phyloP scores from a whole-genome alignment of 2,888 invertebrate species.

The Brachyopa scutellaris region DNA sequence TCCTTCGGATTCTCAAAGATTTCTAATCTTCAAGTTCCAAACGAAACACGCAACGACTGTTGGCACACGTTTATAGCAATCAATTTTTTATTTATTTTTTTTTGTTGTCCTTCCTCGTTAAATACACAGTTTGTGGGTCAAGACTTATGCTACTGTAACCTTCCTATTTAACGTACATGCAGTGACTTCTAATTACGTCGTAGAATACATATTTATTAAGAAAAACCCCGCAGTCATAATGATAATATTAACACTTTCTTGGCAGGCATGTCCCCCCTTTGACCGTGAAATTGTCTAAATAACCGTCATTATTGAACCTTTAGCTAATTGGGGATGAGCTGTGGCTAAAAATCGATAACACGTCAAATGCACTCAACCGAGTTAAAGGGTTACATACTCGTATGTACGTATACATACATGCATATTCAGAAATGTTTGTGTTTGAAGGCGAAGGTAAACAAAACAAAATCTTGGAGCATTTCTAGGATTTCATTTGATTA shows the following conservation, averaged over 20 bases:
- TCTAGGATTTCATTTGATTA: conserved; percentile 36
- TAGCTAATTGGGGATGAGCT: conserved; percentile 19
- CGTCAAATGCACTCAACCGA: conserved; percentile 27
- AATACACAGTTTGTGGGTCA: not conserved
- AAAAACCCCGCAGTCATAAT: conserved; percentile 25
- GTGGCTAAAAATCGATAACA: conserved; percentile 33
- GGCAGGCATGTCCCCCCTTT: not conserved
- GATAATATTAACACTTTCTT: conserved; percentile 44
- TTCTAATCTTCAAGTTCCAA: not conserved
- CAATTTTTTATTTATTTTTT: not conserved
- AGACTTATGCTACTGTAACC: not conserved
- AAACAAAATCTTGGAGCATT: conserved; percentile 20
- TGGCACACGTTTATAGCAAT: conserved; percentile 1
- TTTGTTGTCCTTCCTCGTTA: not conserved
- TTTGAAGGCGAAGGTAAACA: conserved; percentile 21
- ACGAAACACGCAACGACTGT: conserved; percentile 13
- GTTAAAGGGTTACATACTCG: conserved; percentile 15
- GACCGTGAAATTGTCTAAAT: not conserved
- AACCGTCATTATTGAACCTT: conserved; percentile 13
- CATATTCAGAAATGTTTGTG: conserved; percentile 1
- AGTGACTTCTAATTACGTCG: conserved; percentile 27
- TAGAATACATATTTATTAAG: conserved; percentile 29
- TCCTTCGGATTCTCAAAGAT: not conserved
- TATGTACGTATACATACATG: too few species aligned
- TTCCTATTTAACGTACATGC: conserved; percentile 1